phyloP scores from a whole-genome alignment of 2,113 vertebrate genomes.

The Guaruba guarouba region DNA sequence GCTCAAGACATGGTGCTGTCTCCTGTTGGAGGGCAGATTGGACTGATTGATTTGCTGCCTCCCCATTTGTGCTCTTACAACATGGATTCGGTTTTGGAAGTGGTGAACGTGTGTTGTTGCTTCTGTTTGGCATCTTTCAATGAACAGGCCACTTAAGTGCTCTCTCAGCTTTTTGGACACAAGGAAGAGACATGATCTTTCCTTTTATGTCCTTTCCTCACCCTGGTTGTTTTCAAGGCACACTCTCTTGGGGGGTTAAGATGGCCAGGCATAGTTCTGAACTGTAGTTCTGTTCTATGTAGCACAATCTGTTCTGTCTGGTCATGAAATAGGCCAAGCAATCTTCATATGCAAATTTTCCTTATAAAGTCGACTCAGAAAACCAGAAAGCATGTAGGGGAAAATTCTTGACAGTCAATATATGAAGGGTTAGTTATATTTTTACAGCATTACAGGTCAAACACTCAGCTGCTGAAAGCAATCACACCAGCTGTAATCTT shows the following conservation, averaged over 20 bases:
- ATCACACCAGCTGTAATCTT: constrained; percentile 18
- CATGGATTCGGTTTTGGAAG: background rate
- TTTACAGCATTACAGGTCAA: constrained; percentile 38
- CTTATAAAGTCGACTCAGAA: background rate
- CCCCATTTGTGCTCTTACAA: background rate
- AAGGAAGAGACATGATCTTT: background rate
- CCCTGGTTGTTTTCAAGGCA: background rate
- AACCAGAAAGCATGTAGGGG: background rate
- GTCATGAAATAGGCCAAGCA: background rate
- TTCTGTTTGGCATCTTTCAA: background rate
- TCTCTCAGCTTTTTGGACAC: background rate
- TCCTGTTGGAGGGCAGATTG: background rate
- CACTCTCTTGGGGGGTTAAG: background rate
- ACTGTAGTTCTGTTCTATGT: background rate
- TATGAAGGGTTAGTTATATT: background rate
- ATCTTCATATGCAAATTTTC: background rate
- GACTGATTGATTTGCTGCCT: background rate
- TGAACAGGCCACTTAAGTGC: background rate
- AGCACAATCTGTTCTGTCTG: background rate
- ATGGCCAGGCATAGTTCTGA: background rate
- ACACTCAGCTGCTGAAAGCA: background rate
- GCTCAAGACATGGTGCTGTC: background rate
- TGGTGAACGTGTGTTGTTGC: background rate
- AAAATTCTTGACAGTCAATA: background rate
- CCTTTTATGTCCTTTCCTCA: background rate